phyloP scores from a whole-genome alignment of 2,888 invertebrate genomes.

The Cheilosia vernalis region DNA sequence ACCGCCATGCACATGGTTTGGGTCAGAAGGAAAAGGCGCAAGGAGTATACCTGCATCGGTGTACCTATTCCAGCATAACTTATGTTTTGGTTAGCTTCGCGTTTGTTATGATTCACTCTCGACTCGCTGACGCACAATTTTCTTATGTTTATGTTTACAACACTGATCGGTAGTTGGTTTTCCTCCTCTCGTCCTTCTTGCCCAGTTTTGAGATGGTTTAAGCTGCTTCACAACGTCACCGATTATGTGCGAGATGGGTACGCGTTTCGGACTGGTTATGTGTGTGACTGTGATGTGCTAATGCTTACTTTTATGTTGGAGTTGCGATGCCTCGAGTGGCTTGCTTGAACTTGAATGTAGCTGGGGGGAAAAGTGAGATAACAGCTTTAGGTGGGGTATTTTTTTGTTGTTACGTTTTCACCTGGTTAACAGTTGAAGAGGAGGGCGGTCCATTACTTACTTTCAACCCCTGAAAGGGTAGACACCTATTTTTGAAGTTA shows the following conservation, averaged over 20 bases:
- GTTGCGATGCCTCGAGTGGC: slow-evolving; percentile 21
- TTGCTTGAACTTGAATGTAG: slow-evolving; percentile 39
- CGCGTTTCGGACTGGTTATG: slow-evolving; percentile 34
- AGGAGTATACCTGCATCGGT: slow-evolving; percentile 17
- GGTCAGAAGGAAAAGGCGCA: slow-evolving; percentile 13
- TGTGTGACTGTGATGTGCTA: slow-evolving; percentile 27
- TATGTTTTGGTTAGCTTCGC: slow-evolving; percentile 50
- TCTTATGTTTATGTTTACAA: slow-evolving; percentile 32
- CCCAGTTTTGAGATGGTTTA: background rate
- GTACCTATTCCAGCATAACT: slow-evolving; percentile 48
- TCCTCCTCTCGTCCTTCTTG: background rate
- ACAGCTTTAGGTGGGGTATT: background rate
- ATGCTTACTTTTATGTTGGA: slow-evolving; percentile 34
- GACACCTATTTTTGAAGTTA: too few relatives aligned
- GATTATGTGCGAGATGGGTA: slow-evolving; percentile 28
- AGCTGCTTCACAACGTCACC: background rate
- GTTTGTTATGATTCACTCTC: slow-evolving; percentile 69
- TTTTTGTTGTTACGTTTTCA: too few relatives aligned
- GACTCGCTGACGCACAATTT: slow-evolving; percentile 42
- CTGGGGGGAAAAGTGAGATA: slow-evolving; percentile 19
- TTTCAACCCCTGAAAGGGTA: too few relatives aligned
- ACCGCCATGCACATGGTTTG: slow-evolving; percentile 22
- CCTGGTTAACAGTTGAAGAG: too few relatives aligned
- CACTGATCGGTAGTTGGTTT: slow-evolving; percentile 9
- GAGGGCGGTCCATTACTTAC: too few relatives aligned